Conservation (phyloP, 1,140 invertebrate genomes). For the Plutomurus gul region DNA sequence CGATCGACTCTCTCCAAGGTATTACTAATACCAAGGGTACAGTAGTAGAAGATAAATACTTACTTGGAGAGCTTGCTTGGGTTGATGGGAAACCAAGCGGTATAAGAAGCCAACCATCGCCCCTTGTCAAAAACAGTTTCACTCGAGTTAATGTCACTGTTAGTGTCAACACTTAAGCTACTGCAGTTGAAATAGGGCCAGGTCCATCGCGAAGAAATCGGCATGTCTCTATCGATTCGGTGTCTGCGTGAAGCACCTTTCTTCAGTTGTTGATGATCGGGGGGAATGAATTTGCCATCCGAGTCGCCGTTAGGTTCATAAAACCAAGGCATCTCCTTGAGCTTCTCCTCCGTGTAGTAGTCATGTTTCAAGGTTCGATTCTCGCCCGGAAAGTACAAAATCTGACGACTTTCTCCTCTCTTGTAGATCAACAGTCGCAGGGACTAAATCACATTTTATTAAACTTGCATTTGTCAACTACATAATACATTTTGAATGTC, state of each 20-base stretch:
- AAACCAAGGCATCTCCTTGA: neutral
- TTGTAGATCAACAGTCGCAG: neutral
- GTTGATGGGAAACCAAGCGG: constrained; percentile 43
- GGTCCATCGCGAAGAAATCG: constrained; percentile 29
- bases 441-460: no score
- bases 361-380: neutral
- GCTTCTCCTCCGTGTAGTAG: neutral
- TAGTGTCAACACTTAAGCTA: neutral
- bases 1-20: no score
- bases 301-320: neutral
- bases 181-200: constrained; percentile 45
- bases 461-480: no score
- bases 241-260: neutral
- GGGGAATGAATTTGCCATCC: neutral
- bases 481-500: no score
- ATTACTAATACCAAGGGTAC: no score
- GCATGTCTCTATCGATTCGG: neutral
- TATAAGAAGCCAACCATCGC: constrained; percentile 43
- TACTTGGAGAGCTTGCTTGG: neutral
- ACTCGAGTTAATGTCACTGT: neutral
- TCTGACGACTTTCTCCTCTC: neutral
- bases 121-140: neutral
- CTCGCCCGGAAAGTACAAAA: neutral
- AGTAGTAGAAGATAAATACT: neutral
- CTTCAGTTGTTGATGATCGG: neutral